Conservation (phyloP, 2,888 invertebrate species). For the Drepanosiphum platanoidis region DNA sequence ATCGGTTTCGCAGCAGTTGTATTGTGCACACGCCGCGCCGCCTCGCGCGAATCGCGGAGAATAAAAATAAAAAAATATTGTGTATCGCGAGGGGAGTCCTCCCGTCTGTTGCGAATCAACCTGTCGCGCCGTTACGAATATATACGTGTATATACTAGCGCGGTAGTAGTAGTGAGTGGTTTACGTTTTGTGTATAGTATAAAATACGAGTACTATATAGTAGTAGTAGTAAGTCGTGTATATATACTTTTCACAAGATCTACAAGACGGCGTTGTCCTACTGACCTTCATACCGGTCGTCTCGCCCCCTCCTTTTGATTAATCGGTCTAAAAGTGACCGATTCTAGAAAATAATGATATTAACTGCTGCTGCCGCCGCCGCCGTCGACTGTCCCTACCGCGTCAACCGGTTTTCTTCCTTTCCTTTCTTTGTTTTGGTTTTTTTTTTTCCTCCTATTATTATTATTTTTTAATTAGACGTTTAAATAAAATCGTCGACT, state of each 20-base stretch:
- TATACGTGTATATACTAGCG: not conserved
- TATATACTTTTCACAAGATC: slow-evolving; percentile 50
- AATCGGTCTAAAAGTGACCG: slow-evolving; percentile 60
- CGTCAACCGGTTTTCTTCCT: slow-evolving; percentile 30
- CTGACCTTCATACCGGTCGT: slow-evolving; percentile 60
- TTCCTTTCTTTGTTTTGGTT: slow-evolving; percentile 23
- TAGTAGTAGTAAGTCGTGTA: slow-evolving; percentile 10
- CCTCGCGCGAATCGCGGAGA: not conserved
- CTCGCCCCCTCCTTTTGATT: slow-evolving; percentile 62
- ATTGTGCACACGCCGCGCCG: not conserved
- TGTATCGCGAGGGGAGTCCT: not conserved
- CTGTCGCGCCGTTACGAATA: not conserved
- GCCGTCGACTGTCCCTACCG: not conserved
- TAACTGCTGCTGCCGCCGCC: not conserved
- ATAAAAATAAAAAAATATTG: slow-evolving; percentile 2
- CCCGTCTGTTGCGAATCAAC: not conserved
- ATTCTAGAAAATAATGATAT: slow-evolving; percentile 61
- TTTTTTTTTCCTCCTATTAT: slow-evolving; percentile 1
- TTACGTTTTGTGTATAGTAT: slow-evolving; percentile 41
- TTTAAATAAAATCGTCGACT: slow-evolving; percentile 48
- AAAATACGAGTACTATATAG: slow-evolving; percentile 6
- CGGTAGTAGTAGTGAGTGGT: slow-evolving; percentile 14
- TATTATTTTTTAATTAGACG: slow-evolving; percentile 41
- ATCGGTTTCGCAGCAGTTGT: not conserved
- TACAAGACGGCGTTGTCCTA: slow-evolving; percentile 58